phyloP scores from a whole-genome alignment of 2,797 vertebrate species.

The Bucorvus abyssinicus region DNA sequence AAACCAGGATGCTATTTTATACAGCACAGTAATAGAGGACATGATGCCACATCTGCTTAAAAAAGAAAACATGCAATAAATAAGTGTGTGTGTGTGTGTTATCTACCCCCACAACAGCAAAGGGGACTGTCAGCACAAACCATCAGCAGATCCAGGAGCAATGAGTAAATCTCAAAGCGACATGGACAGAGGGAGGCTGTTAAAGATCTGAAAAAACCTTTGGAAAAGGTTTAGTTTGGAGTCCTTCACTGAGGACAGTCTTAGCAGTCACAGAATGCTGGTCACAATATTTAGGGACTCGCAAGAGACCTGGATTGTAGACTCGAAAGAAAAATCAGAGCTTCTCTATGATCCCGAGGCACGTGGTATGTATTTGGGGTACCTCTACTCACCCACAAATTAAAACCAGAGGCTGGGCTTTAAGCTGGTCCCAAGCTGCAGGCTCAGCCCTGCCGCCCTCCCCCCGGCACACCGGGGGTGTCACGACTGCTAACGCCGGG shows the following conservation, averaged over 20 bases:
- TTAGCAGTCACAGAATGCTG: background rate
- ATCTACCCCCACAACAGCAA: background rate
- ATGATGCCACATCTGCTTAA: background rate
- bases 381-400: background rate
- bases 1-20: background rate
- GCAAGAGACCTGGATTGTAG: background rate
- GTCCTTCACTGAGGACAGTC: background rate
- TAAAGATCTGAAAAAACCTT: background rate
- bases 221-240: background rate
- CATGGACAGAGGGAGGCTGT: background rate
- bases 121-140: rapidly evolving
- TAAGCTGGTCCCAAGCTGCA: background rate
- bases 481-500: background rate
- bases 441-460: background rate
- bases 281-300: background rate
- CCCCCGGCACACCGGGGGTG: background rate
- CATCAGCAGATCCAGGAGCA: background rate
- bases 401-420: background rate
- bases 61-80: background rate
- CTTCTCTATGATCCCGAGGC: rapidly evolving
- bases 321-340: background rate
- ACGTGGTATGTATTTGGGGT: rapidly evolving
- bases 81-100: background rate
- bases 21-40: background rate
- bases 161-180: background rate